Base-by-base conservation (phyloP, 2,797 vertebrate genomes). In the Perodicticus potto region DNA sequence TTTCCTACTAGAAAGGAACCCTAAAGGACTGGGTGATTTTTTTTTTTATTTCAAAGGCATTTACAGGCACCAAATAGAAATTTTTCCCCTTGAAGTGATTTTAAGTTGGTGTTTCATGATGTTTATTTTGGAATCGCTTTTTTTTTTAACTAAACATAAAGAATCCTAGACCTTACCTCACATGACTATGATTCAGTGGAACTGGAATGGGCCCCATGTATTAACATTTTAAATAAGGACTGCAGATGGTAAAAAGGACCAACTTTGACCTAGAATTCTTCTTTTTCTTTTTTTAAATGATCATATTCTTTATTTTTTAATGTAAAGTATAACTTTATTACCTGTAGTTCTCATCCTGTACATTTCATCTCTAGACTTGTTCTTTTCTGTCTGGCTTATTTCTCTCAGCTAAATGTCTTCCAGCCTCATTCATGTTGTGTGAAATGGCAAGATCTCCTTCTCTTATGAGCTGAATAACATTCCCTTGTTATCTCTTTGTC, bases 21-120 rank as follows among this genome's bases (percentile, higher is more conserved):
- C 45, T 70, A 67, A 94, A 32, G 81, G 85, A 63, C 37, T 59
- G 81, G 43, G 40, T 59, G 22, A 11, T 81, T n/a, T 67, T n/a
- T 67, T 65, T 49, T 12, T 12, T 88, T 81, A 77, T 96, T 96
- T 92, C 43, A 76, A 63, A 80, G 73, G 25, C 49, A 83, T 93
- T 95, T 84, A 57, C 63, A n/a, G 72, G 29, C 53, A 93, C 27
- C 70, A 49, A 69, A 11, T 78, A 67, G 27, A 72, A 70, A 49
- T 65, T 86, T 83, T 91, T 91, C 74, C 32, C 65, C 70, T 74
- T 87, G 73, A 89, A 55, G 90, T 85, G 27, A 70, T 45, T 96
- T 92, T 94, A 89, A 84, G 45, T 61, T 49, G 80, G 3, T 89
- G 34, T 85, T 94, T 94, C 74, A 89, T 92, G 78, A 80, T 27